Evolutionary conservation across 2,888 invertebrate species (phyloP).

Genomic region (Polydrusus tereticollis): DNA sequence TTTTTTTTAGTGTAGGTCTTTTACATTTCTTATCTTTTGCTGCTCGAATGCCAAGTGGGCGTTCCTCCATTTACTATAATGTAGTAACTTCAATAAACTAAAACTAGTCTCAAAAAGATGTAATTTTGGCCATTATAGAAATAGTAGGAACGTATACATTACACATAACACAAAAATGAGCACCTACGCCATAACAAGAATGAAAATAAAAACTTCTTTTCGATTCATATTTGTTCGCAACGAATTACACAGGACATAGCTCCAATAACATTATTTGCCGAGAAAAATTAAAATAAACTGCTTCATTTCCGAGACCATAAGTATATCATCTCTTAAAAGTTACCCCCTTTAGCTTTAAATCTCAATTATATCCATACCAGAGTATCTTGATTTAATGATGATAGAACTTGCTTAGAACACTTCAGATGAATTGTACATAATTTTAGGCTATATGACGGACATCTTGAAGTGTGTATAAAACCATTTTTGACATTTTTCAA

Average conservation of each 20-base stretch:
- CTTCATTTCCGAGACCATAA: conserved; percentile 29
- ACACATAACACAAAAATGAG: too few species aligned
- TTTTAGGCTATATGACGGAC: too few species aligned
- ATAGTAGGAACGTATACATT: too few species aligned
- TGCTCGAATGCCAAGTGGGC: too few species aligned
- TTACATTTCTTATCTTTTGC: too few species aligned
- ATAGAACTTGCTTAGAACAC: neutral
- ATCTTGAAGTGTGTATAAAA: too few species aligned
- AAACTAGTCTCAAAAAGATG: too few species aligned
- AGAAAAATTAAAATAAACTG: conserved; percentile 23
- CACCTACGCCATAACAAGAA: neutral
- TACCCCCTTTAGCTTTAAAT: conserved; percentile 45
- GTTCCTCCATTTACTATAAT: too few species aligned
- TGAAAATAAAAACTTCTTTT: conserved; percentile 1
- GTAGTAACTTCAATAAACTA: too few species aligned
- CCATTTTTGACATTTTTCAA: too few species aligned
- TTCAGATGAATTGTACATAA: neutral
- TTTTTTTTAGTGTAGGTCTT: too few species aligned
- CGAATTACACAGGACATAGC: conserved; percentile 32
- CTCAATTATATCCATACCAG: conserved; percentile 22
- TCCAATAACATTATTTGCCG: conserved; percentile 24
- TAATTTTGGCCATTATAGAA: too few species aligned
- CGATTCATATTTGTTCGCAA: conserved; percentile 34
- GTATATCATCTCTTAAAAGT: conserved; percentile 28
- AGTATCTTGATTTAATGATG: conserved; percentile 16